Evolutionary conservation across 1,140 invertebrate genomes (phyloP).

Genomic region (Asobara japonica): DNA sequence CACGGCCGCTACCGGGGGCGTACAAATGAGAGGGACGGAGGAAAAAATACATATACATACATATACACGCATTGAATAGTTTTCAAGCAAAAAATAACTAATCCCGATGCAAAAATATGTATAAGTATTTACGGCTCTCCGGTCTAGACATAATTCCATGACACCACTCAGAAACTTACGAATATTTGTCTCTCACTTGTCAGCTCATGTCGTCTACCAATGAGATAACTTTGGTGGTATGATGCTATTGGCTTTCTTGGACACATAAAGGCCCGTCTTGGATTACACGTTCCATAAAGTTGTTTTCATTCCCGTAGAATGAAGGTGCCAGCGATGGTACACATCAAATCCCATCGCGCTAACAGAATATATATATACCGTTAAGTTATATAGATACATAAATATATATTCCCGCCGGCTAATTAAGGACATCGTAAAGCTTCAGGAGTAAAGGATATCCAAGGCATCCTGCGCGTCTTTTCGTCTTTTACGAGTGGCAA

Average conservation of each 20-base stretch:
- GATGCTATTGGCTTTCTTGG: background rate
- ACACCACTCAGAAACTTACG: background rate
- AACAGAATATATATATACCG: slow-evolving; percentile 5
- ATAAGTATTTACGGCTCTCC: no score
- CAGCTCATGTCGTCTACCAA: background rate
- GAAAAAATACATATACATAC: no score
- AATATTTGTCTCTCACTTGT: slow-evolving; percentile 23
- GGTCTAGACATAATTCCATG: no score
- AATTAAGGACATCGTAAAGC: slow-evolving; percentile 45
- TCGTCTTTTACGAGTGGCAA: slow-evolving; percentile 47
- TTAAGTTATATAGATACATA: slow-evolving; percentile 1
- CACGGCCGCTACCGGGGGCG: no score
- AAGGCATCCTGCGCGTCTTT: slow-evolving; percentile 8
- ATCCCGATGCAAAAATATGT: no score
- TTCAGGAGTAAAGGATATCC: background rate
- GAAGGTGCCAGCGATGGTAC: background rate
- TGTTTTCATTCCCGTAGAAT: slow-evolving; percentile 21
- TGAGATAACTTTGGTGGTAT: slow-evolving; percentile 18
- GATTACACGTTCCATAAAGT: slow-evolving; percentile 25
- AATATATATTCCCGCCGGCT: slow-evolving; percentile 34
- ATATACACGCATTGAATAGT: no score
- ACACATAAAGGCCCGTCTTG: slow-evolving; percentile 1
- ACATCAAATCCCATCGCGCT: slow-evolving; percentile 13
- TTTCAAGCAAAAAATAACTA: no score
- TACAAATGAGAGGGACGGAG: no score